Evolutionary conservation across 2,113 vertebrate species (phyloP).

Genomic region (Sinocyclocheilus grahami): DNA sequence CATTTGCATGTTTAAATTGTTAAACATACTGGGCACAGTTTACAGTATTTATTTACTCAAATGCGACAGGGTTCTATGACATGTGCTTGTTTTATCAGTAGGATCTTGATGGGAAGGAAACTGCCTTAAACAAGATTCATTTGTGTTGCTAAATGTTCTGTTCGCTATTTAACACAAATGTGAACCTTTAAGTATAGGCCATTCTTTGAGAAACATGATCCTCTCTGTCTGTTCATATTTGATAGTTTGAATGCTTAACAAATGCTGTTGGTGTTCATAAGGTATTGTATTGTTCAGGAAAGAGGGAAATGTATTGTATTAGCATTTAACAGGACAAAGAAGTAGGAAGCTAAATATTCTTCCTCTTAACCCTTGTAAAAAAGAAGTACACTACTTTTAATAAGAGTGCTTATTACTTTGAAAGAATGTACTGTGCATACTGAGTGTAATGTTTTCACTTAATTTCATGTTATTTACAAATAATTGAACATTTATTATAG

Average conservation of each 20-base stretch:
- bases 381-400: not conserved
- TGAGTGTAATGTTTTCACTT: not conserved
- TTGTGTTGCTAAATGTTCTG: not conserved
- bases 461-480: not conserved
- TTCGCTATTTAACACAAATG: constrained; percentile 1
- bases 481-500: not conserved
- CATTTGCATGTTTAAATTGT: not conserved
- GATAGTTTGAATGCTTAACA: not conserved
- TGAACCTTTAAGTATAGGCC: not conserved
- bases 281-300: not conserved
- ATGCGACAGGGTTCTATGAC: no score
- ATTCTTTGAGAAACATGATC: not conserved
- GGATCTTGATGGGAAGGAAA: not conserved
- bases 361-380: not conserved
- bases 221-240: not conserved
- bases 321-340: not conserved
- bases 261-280: not conserved
- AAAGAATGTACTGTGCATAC: not conserved
- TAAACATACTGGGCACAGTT: not conserved
- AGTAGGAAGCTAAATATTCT: not conserved
- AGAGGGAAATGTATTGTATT: not conserved
- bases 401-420: not conserved
- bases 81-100: not conserved
- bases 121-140: not conserved
- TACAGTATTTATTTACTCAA: not conserved